Percentiles rank a stretch among this genome's conserved stretches.
phyloP scores from a whole-genome alignment of 2,113 vertebrate species.

The Progne subis region DNA sequence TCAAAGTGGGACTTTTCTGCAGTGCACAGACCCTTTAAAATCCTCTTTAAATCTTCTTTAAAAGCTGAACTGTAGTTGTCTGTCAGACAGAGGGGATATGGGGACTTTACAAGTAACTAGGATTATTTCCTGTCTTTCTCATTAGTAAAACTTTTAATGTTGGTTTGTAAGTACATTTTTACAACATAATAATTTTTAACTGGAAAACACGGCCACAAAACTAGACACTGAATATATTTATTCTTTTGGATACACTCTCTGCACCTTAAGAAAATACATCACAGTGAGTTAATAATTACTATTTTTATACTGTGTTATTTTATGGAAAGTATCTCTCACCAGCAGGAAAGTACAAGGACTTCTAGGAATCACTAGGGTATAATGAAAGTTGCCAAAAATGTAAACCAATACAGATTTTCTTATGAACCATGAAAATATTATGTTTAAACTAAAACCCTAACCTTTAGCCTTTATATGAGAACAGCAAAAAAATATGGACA shows the following conservation, averaged over 20 bases:
- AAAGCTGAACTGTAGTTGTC: background rate
- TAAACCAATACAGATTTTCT: conserved; percentile 80
- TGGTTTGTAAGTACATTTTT: background rate
- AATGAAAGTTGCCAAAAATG: conserved; percentile 78
- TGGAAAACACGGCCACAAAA: background rate
- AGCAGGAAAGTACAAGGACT: conserved; percentile 71
- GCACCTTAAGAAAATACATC: conserved; percentile 60
- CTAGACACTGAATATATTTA: background rate
- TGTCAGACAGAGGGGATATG: background rate
- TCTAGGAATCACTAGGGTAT: conserved; percentile 72
- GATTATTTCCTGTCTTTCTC: background rate
- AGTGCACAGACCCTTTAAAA: background rate
- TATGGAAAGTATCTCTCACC: conserved; percentile 73
- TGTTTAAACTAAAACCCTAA: conserved; percentile 71
- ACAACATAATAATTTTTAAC: background rate
- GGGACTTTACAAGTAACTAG: background rate
- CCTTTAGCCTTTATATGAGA: conserved; percentile 71
- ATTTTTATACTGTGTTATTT: conserved; percentile 72
- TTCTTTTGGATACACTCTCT: conserved; percentile 14
- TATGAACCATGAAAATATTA: conserved; percentile 77
- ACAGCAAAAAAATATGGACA: conserved; percentile 52
- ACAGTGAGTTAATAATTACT: conserved; percentile 69
- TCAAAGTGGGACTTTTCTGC: background rate
- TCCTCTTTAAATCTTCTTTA: background rate
- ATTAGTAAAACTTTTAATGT: background rate